phyloP scores from a whole-genome alignment of 2,113 vertebrate genomes.

The Pongo pygmaeus region DNA sequence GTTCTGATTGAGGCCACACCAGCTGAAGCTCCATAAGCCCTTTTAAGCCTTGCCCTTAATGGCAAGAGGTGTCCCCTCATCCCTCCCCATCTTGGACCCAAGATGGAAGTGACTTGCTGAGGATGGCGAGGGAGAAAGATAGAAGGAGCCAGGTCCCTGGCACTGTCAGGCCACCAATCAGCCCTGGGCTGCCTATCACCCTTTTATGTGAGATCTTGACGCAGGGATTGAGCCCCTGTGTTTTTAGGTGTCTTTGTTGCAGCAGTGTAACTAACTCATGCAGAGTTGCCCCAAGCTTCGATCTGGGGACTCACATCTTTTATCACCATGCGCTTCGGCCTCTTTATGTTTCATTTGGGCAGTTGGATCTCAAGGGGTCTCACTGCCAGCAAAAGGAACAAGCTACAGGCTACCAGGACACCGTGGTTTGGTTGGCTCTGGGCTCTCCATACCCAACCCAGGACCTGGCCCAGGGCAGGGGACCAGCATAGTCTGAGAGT shows the following conservation, averaged over 20 bases:
- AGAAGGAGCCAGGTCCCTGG: background rate
- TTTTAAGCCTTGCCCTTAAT: background rate
- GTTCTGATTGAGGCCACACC: fast-evolving
- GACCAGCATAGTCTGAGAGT: fast-evolving
- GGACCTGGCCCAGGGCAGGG: background rate
- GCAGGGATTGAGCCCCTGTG: fast-evolving
- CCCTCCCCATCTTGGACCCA: no score
- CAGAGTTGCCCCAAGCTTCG: fast-evolving
- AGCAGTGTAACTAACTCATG: fast-evolving
- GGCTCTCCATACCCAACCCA: background rate
- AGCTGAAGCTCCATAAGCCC: background rate
- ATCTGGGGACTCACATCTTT: fast-evolving
- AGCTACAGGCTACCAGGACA: fast-evolving
- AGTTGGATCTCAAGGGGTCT: fast-evolving
- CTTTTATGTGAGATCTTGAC: no score
- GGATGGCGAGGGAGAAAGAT: fast-evolving
- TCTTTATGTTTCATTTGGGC: fast-evolving
- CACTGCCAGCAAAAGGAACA: fast-evolving
- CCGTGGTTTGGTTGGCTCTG: fast-evolving
- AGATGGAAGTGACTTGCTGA: fast-evolving
- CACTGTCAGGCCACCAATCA: fast-evolving
- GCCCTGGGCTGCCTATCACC: background rate
- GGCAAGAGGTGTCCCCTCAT: background rate
- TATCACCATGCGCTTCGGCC: fast-evolving
- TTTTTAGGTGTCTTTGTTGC: background rate